Conservation (phyloP, 2,113 vertebrate species). For the Pampusana beccarii region DNA sequence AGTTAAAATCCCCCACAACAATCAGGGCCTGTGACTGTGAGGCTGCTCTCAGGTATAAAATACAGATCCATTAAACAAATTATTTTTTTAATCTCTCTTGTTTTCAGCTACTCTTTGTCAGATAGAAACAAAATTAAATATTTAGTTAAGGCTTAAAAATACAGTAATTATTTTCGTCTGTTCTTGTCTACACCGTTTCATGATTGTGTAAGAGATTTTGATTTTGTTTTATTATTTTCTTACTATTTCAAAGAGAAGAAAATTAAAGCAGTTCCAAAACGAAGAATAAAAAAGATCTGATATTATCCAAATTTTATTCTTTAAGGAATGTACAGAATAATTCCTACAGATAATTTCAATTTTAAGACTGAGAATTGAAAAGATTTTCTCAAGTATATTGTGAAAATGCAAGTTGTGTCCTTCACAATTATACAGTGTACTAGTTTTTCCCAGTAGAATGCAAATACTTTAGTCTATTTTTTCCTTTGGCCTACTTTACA, state of each 20-base stretch:
- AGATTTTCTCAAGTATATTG: neutral
- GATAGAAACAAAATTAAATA: neutral
- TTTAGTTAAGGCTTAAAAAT: neutral
- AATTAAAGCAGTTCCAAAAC: neutral
- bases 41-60: neutral
- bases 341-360: neutral
- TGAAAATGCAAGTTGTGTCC: neutral
- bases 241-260: neutral
- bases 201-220: neutral
- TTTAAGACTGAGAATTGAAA: neutral
- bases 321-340: neutral
- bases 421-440: neutral
- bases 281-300: neutral
- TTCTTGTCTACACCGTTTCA: neutral
- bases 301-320: neutral
- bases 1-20: too few relatives aligned
- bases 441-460: neutral
- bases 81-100: neutral
- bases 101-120: neutral
- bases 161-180: neutral
- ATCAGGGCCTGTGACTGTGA: too few relatives aligned
- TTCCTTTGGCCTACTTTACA: neutral
- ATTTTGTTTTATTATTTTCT: neutral
- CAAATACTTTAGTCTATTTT: neutral
- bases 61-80: neutral